Percentiles rank a stretch among this genome's conserved stretches.
Evolutionary conservation across 2,113 vertebrate genomes (phyloP).

Genomic region (Dendropsophus ebraccatus): DNA sequence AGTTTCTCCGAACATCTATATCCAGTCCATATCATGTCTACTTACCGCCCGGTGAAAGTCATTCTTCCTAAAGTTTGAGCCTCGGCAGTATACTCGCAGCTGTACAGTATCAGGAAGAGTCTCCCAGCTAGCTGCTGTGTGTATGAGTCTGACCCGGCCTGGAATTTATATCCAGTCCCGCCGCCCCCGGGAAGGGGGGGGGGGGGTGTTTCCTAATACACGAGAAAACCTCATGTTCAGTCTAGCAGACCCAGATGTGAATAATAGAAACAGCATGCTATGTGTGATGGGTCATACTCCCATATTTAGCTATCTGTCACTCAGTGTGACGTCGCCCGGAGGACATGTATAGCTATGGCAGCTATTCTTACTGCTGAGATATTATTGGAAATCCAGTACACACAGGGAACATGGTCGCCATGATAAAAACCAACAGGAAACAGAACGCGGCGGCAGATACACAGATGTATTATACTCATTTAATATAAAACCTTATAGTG

Average conservation of each 20-base stretch:
- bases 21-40: not conserved
- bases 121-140: conserved; percentile 21
- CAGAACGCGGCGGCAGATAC: not conserved
- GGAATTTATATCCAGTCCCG: conserved; percentile 32
- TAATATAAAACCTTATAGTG: not conserved
- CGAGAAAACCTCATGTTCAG: conserved; percentile 22
- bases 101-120: conserved; percentile 1
- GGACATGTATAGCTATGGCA: not conserved
- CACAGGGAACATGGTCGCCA: not conserved
- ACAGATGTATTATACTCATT: too few species aligned
- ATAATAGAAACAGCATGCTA: not conserved
- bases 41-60: conserved; percentile 15
- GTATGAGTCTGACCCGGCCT: not conserved
- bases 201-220: conserved; percentile 51
- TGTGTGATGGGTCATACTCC: not conserved
- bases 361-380: not conserved
- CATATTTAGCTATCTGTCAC: conserved; percentile 27
- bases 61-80: not conserved
- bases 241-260: conserved; percentile 51
- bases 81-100: not conserved
- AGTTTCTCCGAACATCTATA: not conserved
- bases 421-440: conserved; percentile 7
- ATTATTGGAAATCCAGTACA: not conserved
- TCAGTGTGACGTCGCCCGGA: conserved; percentile 5
- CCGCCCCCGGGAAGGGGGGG: conserved; percentile 5